These are phyloP conservation scores for Dione juno DNA, from an alignment of 2,888 invertebrate species.

Conservation along the genomic window DNA sequence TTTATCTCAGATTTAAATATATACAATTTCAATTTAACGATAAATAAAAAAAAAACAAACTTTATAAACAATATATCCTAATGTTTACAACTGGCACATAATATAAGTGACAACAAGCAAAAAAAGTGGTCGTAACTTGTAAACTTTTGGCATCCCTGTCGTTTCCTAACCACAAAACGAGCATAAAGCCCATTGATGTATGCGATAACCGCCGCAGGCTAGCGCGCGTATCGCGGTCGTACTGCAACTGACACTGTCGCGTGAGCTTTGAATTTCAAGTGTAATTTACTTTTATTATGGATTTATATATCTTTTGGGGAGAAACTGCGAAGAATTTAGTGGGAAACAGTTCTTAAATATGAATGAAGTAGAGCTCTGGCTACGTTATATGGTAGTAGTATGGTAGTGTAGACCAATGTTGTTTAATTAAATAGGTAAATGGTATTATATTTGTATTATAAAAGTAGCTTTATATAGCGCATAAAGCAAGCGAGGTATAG, in stretches of 20 bases:
- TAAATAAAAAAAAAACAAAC: no score
- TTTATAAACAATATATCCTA: not conserved
- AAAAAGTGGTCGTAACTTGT: slow-evolving; percentile 15
- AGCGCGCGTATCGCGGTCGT: slow-evolving; percentile 19
- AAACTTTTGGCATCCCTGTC: slow-evolving; percentile 26
- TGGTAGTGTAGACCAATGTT: no score
- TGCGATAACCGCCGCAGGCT: slow-evolving; percentile 28
- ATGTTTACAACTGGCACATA: not conserved
- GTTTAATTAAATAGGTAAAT: no score
- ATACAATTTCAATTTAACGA: no score
- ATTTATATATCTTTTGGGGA: not conserved
- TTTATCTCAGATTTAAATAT: no score
- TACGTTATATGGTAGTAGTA: no score
- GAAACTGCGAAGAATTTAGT: not conserved
- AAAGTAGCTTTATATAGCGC: no score
- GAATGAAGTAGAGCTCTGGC: no score
- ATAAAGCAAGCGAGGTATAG: no score
- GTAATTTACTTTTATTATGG: slow-evolving; percentile 23
- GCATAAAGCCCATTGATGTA: slow-evolving; percentile 23
- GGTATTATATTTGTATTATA: no score
- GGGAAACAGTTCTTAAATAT: not conserved
- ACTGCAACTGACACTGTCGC: slow-evolving; percentile 32
- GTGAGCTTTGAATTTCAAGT: slow-evolving; percentile 26
- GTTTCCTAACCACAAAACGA: slow-evolving; percentile 23
- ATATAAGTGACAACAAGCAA: slow-evolving; percentile 9